Percentiles rank a stretch among this genome's conserved stretches.
These are phyloP conservation scores for Lochmaea crataegi DNA, from an alignment of 2,888 invertebrate species.

Conservation along the genomic window DNA sequence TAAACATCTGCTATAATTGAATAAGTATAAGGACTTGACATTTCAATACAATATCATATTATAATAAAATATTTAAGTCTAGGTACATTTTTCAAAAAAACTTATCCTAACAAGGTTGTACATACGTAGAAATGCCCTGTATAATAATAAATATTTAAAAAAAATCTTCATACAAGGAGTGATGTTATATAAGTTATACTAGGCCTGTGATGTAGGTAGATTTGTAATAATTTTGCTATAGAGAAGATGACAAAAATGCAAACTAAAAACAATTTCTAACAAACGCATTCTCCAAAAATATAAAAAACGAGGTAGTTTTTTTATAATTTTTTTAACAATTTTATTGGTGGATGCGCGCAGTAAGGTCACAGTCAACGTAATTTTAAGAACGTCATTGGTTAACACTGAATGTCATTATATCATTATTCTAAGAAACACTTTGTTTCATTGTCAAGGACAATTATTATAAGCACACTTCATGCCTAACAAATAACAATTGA, in stretches of 20 bases:
- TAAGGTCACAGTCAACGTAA: conserved; percentile 1
- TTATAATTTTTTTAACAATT: neutral
- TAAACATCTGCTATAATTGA: too few species aligned
- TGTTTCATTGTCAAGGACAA: conserved; percentile 32
- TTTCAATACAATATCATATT: neutral
- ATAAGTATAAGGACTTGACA: neutral
- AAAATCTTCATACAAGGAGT: neutral
- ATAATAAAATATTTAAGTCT: neutral
- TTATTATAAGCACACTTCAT: conserved; percentile 29
- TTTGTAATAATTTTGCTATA: neutral
- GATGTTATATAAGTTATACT: neutral
- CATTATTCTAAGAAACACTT: conserved; percentile 20
- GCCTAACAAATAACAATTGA: conserved; percentile 28
- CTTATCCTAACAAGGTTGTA: neutral
- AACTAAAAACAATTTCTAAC: neutral
- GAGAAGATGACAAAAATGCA: neutral
- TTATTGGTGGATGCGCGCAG: neutral
- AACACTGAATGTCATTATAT: conserved; percentile 16
- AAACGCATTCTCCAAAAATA: neutral
- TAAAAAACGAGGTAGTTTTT: neutral
- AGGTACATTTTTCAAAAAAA: neutral
- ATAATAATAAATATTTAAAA: neutral
- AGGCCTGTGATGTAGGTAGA: neutral
- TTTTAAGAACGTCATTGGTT: conserved; percentile 13
- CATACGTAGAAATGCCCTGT: neutral